These are phyloP conservation scores for Hyla sarda DNA, from an alignment of 2,113 vertebrate species.

Conservation along the genomic window DNA sequence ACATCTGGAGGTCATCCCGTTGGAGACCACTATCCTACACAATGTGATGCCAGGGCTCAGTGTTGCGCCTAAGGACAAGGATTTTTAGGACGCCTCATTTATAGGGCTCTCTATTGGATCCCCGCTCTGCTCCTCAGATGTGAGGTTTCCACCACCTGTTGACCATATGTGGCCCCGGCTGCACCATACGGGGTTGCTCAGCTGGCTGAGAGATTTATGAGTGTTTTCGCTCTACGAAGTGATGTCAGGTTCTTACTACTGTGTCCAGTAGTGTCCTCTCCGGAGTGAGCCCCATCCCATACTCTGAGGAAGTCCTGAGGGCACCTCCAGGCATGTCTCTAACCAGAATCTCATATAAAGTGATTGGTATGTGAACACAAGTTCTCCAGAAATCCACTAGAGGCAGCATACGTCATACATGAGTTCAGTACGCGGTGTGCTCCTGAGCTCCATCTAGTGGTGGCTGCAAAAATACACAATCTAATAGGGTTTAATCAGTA, in stretches of 20 bases:
- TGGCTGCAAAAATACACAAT: no score
- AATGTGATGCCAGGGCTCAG: no score
- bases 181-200: background rate
- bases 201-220: slow-evolving; percentile 1
- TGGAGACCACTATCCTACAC: no score
- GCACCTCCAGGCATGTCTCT: background rate
- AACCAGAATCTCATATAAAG: background rate
- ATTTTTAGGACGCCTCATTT: no score
- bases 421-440: no score
- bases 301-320: background rate
- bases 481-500: no score
- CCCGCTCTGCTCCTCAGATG: no score
- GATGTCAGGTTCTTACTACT: slow-evolving; percentile 1
- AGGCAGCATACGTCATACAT: background rate
- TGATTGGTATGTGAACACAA: background rate
- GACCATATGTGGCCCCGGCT: slow-evolving; percentile 7
- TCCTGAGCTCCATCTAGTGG: no score
- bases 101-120: no score
- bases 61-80: no score
- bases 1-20: no score
- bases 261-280: background rate
- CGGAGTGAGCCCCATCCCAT: background rate
- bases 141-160: background rate
- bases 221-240: background rate
- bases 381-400: no score